These are phyloP conservation scores for Syngnathus typhle DNA, from an alignment of 2,113 vertebrate genomes.

Conservation along the genomic window DNA sequence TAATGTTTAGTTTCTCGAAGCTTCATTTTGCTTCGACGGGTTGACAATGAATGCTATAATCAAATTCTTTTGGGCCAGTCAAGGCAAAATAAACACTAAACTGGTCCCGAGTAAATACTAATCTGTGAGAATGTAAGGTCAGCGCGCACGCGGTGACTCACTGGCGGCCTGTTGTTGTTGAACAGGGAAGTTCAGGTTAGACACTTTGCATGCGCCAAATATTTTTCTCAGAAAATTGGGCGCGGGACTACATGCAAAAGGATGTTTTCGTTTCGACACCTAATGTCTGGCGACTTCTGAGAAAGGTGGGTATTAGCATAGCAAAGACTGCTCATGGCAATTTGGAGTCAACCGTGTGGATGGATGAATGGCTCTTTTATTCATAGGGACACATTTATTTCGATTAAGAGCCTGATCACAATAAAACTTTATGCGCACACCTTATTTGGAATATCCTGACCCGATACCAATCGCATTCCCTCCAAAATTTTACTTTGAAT, in stretches of 20 bases:
- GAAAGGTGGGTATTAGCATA: constrained; percentile 25
- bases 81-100: constrained; percentile 3
- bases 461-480: too few relatives aligned
- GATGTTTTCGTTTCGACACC: constrained; percentile 80
- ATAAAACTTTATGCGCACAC: too few relatives aligned
- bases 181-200: constrained; percentile 69
- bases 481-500: too few relatives aligned
- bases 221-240: constrained; percentile 74
- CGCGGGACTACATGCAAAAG: constrained; percentile 65
- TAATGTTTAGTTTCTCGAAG: neutral
- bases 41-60: neutral
- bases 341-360: too few relatives aligned
- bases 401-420: too few relatives aligned
- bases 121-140: constrained; percentile 21
- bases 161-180: constrained; percentile 64
- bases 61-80: neutral
- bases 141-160: constrained; percentile 24
- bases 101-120: constrained; percentile 4
- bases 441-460: too few relatives aligned
- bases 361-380: too few relatives aligned
- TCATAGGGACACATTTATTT: too few relatives aligned
- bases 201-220: constrained; percentile 14
- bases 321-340: constrained; percentile 14
- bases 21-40: too few relatives aligned
- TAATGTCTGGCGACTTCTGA: constrained; percentile 60